These are phyloP conservation scores for Diachasmimorpha longicaudata DNA, from an alignment of 1,140 invertebrate genomes.

Conservation along the genomic window DNA sequence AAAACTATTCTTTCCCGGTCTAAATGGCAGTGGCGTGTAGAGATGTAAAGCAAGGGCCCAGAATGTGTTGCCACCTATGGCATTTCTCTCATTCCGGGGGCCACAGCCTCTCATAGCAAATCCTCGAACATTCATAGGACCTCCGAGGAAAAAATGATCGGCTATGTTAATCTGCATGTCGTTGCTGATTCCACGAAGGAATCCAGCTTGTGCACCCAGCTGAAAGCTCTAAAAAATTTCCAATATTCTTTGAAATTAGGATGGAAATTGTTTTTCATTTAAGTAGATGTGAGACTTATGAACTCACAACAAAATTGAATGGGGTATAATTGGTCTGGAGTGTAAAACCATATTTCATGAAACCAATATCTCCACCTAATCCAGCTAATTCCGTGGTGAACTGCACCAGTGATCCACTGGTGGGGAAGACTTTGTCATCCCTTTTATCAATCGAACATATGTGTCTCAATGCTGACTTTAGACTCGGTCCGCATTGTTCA, in stretches of 20 bases:
- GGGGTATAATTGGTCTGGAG: conserved; percentile 79
- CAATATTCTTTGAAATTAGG: no score
- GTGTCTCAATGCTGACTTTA: conserved; percentile 85
- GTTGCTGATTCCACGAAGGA: conserved; percentile 71
- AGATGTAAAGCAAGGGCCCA: conserved; percentile 83
- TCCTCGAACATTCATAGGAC: conserved; percentile 82
- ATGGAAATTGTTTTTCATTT: background rate
- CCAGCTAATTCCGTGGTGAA: conserved; percentile 82
- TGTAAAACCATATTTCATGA: conserved; percentile 81
- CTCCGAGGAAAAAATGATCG: conserved; percentile 88
- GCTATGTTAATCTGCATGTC: conserved; percentile 70
- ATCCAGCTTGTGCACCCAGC: conserved; percentile 72
- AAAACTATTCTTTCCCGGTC: conserved; percentile 74
- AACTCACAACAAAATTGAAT: conserved; percentile 71
- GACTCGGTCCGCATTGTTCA: conserved; percentile 82
- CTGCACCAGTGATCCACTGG: conserved; percentile 71
- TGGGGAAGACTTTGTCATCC: conserved; percentile 81
- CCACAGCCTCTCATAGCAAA: conserved; percentile 84
- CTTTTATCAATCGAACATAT: conserved; percentile 78
- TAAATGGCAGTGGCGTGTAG: conserved; percentile 85
- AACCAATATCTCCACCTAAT: conserved; percentile 85
- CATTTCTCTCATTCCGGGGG: conserved; percentile 75
- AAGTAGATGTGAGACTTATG: background rate
- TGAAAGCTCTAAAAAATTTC: conserved; percentile 72
- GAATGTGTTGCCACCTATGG: conserved; percentile 74